Base-by-base conservation (phyloP, 2,113 vertebrate genomes). In the Buteo buteo region DNA sequence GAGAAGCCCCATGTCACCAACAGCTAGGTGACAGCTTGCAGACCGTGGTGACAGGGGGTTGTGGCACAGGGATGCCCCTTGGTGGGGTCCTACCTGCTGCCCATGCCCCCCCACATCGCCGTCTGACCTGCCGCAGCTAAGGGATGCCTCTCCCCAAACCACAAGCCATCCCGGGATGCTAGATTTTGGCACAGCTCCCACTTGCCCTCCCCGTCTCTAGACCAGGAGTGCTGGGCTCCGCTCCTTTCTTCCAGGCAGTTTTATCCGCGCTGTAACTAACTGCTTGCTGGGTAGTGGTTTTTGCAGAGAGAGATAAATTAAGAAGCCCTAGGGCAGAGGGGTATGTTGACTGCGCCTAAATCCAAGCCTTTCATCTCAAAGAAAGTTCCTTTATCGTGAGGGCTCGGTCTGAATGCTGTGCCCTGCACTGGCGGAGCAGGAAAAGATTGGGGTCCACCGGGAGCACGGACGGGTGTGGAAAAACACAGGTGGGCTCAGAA, bases 121-220 rank as follows among this genome's bases (percentile, higher is more conserved):
- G 21, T 28, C 31, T 61, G 31, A 31, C n/a, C 50, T n/a, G 6
- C 29, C 1, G 1, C 44, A 58, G 28, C 26, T 34, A 22, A 52
- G 70, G 47, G 57, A 47, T 54, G 22, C 18, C 34, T 79, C 45
- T 61, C 8, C 2, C 16, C 7, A 50, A 50, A 28, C 32, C 28
- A 31, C 0, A 1, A 36, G 11, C 22, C 57, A 25, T 62, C 28
- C 36, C 0, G 1, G 19, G 10, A 22, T 16, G 16, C 22, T 49
- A 7, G 16, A 8, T 62, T 14, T 87, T 1, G 1, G 28, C 78
- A 62, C 38, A 29, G 45, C 32, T 31, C 34, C 22, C 1, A 0
- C 34, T 47, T 59, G n/a, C 26, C 42, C 26, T 78, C 31, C 28
- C 13, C 1, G 0, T 49, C 25, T 42, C 31, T 61, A 34, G 13